phyloP scores from a whole-genome alignment of 37 sponge, comb jelly and placozoan species.

The Amphimedon queenslandica region DNA sequence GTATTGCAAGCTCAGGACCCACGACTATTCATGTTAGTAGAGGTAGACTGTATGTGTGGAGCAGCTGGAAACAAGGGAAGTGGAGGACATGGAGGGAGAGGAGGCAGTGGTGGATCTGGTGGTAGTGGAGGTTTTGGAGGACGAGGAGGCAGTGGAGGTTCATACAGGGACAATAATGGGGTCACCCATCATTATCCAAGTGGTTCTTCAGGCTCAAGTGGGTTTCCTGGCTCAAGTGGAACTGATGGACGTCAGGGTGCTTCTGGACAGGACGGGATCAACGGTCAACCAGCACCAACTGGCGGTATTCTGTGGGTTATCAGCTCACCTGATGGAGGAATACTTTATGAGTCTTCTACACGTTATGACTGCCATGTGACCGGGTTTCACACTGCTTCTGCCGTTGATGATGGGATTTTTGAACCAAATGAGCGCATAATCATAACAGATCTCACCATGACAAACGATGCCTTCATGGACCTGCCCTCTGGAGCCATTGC shows the following conservation, averaged over 20 bases:
- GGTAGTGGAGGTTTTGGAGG: constrained; percentile 56
- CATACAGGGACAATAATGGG: constrained; percentile 23
- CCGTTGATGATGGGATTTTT: constrained; percentile 67
- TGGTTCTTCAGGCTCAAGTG: constrained; percentile 10
- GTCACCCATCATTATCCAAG: constrained; percentile 1
- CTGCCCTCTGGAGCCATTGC: constrained; percentile 64
- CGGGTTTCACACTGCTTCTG: constrained; percentile 15
- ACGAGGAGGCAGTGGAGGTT: constrained; percentile 23
- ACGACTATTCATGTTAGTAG: constrained; percentile 63
- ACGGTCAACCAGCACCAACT: constrained; percentile 33
- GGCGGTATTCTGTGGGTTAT: constrained; percentile 62
- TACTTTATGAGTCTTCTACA: constrained; percentile 28
- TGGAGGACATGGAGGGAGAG: constrained; percentile 55
- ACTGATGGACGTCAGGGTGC: background rate
- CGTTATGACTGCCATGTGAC: constrained; percentile 48
- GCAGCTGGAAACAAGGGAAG: constrained; percentile 36
- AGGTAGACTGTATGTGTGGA: constrained; percentile 58
- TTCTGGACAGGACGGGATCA: constrained; percentile 13
- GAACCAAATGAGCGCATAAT: constrained; percentile 74
- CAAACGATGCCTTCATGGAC: constrained; percentile 56
- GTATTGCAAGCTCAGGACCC: constrained; percentile 42
- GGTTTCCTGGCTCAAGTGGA: constrained; percentile 9
- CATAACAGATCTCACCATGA: constrained; percentile 22
- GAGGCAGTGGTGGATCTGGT: constrained; percentile 52
- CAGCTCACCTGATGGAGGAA: constrained; percentile 6